These are phyloP conservation scores for Geotrypetes seraphini DNA, from an alignment of 2,797 vertebrate genomes.

Conservation along the genomic window DNA sequence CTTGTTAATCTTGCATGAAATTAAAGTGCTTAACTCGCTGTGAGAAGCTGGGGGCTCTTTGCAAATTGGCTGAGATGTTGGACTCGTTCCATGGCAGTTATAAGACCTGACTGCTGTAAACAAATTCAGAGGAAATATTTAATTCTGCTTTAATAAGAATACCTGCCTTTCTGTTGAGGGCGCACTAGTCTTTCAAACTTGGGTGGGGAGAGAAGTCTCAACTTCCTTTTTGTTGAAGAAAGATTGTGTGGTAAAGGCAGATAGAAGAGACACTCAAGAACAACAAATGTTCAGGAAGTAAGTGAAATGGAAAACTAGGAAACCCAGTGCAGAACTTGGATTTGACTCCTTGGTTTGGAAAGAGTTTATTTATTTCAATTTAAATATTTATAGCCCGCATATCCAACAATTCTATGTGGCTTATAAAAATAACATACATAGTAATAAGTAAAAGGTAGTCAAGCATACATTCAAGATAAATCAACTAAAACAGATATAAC, in stretches of 20 bases:
- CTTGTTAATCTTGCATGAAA: constrained; percentile 1
- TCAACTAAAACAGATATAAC: too few relatives aligned
- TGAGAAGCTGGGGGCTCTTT: neutral
- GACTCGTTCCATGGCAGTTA: neutral
- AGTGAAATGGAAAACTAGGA: neutral
- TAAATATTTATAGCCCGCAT: too few relatives aligned
- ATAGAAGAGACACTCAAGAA: neutral
- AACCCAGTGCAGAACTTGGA: too few relatives aligned
- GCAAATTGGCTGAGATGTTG: neutral
- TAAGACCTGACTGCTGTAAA: neutral
- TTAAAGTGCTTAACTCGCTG: neutral
- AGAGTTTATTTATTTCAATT: too few relatives aligned
- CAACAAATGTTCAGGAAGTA: neutral
- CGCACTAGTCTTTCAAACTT: neutral
- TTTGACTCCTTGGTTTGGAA: too few relatives aligned
- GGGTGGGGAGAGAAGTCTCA: too few relatives aligned
- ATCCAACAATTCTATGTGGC: too few relatives aligned
- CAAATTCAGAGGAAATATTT: neutral
- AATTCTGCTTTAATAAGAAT: neutral
- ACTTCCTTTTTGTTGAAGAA: too few relatives aligned
- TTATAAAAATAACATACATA: too few relatives aligned
- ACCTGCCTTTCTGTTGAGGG: neutral
- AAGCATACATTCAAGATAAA: too few relatives aligned
- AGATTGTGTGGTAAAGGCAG: neutral
- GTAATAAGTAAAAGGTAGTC: too few relatives aligned